Conservation (phyloP, 2,888 invertebrate genomes). For the Caenorhabditis zanzibari region DNA sequence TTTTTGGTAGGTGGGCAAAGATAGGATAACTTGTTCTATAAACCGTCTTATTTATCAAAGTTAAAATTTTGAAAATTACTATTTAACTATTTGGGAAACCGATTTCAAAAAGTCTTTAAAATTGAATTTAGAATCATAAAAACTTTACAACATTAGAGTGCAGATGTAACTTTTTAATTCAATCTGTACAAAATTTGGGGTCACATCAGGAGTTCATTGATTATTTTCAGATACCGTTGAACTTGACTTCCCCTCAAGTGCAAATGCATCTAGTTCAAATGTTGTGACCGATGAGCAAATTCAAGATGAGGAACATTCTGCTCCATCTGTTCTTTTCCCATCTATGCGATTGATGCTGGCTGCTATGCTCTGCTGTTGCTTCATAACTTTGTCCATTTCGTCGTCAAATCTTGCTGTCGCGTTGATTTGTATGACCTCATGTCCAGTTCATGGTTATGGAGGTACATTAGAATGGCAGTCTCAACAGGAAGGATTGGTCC, state of each 20-base stretch:
- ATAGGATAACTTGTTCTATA: too few species aligned
- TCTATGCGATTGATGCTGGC: conserved; percentile 81
- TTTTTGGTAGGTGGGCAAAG: neutral
- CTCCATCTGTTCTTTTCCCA: conserved; percentile 78
- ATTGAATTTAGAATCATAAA: too few species aligned
- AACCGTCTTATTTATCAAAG: too few species aligned
- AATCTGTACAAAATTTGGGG: too few species aligned
- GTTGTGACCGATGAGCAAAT: conserved; percentile 34
- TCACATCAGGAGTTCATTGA: too few species aligned
- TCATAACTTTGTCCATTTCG: conserved; percentile 80
- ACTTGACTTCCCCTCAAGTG: conserved; percentile 51
- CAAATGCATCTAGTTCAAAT: conserved; percentile 28
- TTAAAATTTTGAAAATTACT: too few species aligned
- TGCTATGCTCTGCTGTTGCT: conserved; percentile 81
- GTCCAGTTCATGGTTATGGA: conserved; percentile 80
- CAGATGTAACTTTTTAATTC: too few species aligned
- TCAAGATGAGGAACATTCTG: conserved; percentile 62
- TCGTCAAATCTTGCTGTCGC: conserved; percentile 82
- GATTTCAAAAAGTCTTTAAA: too few species aligned
- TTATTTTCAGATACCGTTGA: conserved; percentile 62
- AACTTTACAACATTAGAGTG: too few species aligned
- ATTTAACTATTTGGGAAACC: too few species aligned
- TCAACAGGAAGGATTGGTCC: conserved; percentile 79
- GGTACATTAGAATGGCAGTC: conserved; percentile 62
- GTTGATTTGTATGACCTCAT: conserved; percentile 82